A percentile compares a stretch with the other conserved stretches of the same genome.
phyloP scores from a whole-genome alignment of 1,140 invertebrate genomes.

The Archivesica marissinica region DNA sequence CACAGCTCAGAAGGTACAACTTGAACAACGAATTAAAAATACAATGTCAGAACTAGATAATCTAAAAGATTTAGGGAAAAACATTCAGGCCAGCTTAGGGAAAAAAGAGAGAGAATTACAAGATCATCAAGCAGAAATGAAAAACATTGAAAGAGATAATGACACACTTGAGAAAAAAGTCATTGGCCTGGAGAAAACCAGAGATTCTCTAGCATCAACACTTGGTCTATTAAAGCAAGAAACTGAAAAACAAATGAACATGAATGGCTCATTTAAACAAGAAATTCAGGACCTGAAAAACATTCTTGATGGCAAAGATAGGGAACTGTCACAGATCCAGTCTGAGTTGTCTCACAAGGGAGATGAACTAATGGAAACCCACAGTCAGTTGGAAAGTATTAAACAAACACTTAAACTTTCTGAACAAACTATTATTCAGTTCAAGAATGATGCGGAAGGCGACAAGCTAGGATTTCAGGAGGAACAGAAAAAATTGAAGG shows the following conservation, averaged over 20 bases:
- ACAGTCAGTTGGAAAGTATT: background rate
- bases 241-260: constrained; percentile 39
- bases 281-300: constrained; percentile 49
- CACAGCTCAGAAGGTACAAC: constrained; percentile 1
- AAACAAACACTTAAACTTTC: background rate
- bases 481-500: background rate
- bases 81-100: constrained; percentile 3
- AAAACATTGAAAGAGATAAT: constrained; percentile 48
- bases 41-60: constrained; percentile 39
- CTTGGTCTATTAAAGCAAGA: constrained; percentile 33
- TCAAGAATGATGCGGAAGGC: constrained; percentile 33
- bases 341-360: background rate
- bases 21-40: constrained; percentile 36
- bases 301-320: constrained; percentile 19
- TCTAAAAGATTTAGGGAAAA: constrained; percentile 48
- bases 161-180: constrained; percentile 37
- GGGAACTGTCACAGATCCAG: constrained; percentile 29
- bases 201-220: constrained; percentile 16
- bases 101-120: constrained; percentile 53
- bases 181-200: constrained; percentile 40
- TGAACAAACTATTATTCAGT: background rate
- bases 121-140: constrained; percentile 36
- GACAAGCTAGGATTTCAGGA: background rate
- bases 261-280: constrained; percentile 50
- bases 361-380: constrained; percentile 17